Percentiles rank a stretch among this genome's conserved stretches.
Conservation (phyloP, 2,113 vertebrate genomes). For the Junco hyemalis region DNA sequence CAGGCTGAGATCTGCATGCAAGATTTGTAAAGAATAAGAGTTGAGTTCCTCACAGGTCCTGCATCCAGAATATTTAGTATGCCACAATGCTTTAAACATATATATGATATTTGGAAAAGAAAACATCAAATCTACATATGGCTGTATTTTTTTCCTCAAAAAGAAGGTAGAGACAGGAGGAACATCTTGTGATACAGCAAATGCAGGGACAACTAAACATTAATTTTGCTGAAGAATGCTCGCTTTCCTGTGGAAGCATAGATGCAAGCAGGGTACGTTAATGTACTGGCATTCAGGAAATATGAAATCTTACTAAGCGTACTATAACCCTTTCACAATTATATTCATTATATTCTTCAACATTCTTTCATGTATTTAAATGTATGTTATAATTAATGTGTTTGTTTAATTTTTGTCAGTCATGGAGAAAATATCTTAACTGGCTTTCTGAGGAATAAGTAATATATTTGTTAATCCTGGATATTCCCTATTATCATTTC, state of each 20-base stretch:
- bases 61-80: not conserved
- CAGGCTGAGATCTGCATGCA: not conserved
- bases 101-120: not conserved
- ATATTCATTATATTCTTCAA: not conserved
- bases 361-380: not conserved
- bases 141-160: not conserved
- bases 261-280: not conserved
- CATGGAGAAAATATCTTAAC: not conserved
- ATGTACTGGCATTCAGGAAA: not conserved
- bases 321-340: not conserved
- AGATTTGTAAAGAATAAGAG: not conserved
- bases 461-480: not conserved
- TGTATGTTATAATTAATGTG: accelerated
- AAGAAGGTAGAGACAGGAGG: accelerated
- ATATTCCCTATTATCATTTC: not conserved
- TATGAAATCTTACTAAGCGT: not conserved
- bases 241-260: not conserved
- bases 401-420: not conserved
- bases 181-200: not conserved
- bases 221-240: not conserved
- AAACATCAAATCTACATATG: not conserved
- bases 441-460: not conserved
- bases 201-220: accelerated
- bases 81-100: not conserved
- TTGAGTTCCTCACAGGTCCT: not conserved